Base-by-base conservation (phyloP, 2,113 vertebrate genomes). In the Heterotis niloticus region DNA sequence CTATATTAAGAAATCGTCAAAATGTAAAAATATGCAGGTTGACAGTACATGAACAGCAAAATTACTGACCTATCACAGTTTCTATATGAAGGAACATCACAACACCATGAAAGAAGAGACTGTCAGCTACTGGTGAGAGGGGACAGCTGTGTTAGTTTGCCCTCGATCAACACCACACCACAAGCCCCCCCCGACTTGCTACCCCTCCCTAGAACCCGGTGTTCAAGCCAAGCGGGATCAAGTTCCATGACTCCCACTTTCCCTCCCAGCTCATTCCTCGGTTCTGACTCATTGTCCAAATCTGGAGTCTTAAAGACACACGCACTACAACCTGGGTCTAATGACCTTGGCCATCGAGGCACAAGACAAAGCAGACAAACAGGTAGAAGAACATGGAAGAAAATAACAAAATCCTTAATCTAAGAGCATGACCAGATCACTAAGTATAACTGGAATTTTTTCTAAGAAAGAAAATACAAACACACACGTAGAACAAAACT, bases 261-360 rank as follows among this genome's bases (percentile, higher is more conserved):
- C 77, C 86, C 74, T 81, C 76, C 71, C 80, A 89, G 26, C 0
- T 85, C 91, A 92, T 93, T 90, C 91, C 90, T 88, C 78, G 81
- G 77, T 78, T 84, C 83, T 93, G 89, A 91, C 85, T 86, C 57
- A 54, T 24, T 26, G 77, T 83, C 90, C 88, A 90, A 90, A 90
- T 89, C 73, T 74, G 85, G 88, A 81, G 88, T 81, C 88, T 84
- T 85, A 87, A 88, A 87, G 88, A 88, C 64, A 90, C 83, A 90
- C 76, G 24, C 34, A 44, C 76, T 78, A 79, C 75, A 44, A 77
- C 77, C 87, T 51, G 14, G 69, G 69, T 72, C 69, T 72, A 23
- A n/a, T 34, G 18, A 51, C 17, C 69, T 23, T 12, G 23, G 11
- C 44, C 34, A 18, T 34, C n/a, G 34, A 23, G 69, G 69, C 69